Evolutionary conservation across 2,113 vertebrate species (phyloP).

Genomic region (Phoxinus phoxinus): DNA sequence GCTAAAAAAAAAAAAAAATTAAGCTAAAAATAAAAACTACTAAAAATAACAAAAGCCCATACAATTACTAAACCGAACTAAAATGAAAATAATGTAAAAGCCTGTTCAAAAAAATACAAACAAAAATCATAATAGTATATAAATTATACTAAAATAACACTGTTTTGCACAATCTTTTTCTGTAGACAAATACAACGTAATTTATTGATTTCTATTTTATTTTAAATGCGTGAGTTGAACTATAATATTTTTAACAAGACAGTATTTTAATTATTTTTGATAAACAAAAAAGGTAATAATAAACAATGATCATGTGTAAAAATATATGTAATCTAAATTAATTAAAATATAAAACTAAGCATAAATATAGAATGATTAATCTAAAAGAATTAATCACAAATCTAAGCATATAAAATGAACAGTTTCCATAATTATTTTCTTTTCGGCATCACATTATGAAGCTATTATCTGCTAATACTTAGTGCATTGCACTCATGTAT

Average conservation of each 20-base stretch:
- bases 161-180: neutral
- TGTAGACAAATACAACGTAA: neutral
- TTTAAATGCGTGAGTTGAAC: too few species aligned
- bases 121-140: neutral
- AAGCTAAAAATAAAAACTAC: neutral
- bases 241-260: too few species aligned
- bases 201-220: too few species aligned
- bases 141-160: neutral
- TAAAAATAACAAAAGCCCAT: neutral
- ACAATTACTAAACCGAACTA: neutral
- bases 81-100: neutral
- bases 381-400: too few species aligned
- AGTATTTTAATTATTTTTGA: too few species aligned
- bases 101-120: neutral
- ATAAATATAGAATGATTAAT: neutral
- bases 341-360: too few species aligned
- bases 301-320: too few species aligned
- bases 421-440: neutral
- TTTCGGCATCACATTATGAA: neutral
- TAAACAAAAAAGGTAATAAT: too few species aligned
- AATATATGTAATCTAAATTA: too few species aligned
- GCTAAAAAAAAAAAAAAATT: neutral
- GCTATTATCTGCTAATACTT: neutral
- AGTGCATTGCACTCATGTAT: neutral
- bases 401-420: neutral